Evolutionary conservation across 2,888 invertebrate genomes (phyloP).

Genomic region (Cryptosula pallasiana): DNA sequence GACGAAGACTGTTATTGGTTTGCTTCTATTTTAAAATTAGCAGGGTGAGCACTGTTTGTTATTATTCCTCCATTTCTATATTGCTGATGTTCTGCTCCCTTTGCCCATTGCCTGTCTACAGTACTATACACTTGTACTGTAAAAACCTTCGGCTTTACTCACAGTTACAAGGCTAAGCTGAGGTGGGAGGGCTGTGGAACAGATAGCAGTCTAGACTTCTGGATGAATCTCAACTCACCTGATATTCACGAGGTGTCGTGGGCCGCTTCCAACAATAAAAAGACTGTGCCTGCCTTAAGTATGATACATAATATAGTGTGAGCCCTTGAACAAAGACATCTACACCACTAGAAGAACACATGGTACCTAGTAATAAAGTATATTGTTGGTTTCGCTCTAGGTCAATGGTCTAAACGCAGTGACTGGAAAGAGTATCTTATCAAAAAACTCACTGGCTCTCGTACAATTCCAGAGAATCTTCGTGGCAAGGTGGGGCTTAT

Average conservation of each 20-base stretch:
- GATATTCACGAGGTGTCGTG: slow-evolving; percentile 96
- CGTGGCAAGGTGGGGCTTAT: slow-evolving; percentile 75
- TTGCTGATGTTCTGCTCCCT: no score
- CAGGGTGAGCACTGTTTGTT: slow-evolving; percentile 58
- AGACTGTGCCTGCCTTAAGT: slow-evolving; percentile 85
- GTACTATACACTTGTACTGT: not conserved
- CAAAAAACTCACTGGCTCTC: slow-evolving; percentile 84
- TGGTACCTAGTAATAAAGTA: not conserved
- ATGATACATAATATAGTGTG: no score
- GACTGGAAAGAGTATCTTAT: slow-evolving; percentile 96
- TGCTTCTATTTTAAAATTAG: slow-evolving; percentile 82
- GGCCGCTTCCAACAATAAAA: slow-evolving; percentile 88
- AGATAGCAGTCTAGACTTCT: slow-evolving; percentile 84
- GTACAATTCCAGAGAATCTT: slow-evolving; percentile 88
- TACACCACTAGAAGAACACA: no score
- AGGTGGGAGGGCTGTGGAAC: slow-evolving; percentile 87
- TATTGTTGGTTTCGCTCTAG: slow-evolving; percentile 43
- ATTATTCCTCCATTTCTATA: no score
- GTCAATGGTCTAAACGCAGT: slow-evolving; percentile 83
- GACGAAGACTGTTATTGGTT: slow-evolving; percentile 78
- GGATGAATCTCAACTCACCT: slow-evolving; percentile 89
- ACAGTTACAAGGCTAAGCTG: slow-evolving; percentile 60
- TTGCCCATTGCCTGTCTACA: no score
- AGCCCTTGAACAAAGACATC: no score
- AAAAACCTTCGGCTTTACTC: not conserved